Percentiles rank a stretch among this genome's conserved stretches.
phyloP scores from a whole-genome alignment of 2,888 invertebrate species.

The Drosophila cracens region DNA sequence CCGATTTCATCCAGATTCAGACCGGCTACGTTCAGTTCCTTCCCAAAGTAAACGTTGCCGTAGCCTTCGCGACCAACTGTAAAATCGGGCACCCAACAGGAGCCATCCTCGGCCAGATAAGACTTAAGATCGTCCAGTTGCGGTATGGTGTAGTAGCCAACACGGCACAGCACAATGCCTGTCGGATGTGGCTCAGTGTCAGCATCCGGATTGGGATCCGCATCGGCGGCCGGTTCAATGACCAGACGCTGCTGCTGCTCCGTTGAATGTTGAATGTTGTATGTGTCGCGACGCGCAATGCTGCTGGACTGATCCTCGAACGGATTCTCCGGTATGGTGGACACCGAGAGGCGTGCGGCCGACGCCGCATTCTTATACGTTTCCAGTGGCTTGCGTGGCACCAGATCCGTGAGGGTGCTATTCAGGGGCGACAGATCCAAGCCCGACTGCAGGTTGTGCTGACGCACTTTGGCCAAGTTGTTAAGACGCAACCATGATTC shows the following conservation, averaged over 20 bases:
- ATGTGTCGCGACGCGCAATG: constrained; percentile 59
- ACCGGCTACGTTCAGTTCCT: constrained; percentile 93
- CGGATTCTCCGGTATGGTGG: constrained; percentile 80
- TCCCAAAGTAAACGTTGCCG: constrained; percentile 95
- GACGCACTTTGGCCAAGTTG: constrained; percentile 81
- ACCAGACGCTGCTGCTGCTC: constrained; percentile 67
- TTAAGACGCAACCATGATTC: constrained; percentile 85
- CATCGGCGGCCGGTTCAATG: constrained; percentile 48
- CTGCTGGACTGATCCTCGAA: constrained; percentile 77
- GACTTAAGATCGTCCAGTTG: constrained; percentile 91
- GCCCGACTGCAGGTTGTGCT: constrained; percentile 73
- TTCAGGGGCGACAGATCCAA: constrained; percentile 72
- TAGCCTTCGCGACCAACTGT: constrained; percentile 95
- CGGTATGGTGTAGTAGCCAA: constrained; percentile 97
- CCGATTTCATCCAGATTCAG: constrained; percentile 94
- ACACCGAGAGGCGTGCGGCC: constrained; percentile 67
- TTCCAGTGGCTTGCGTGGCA: constrained; percentile 82
- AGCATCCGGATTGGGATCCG: constrained; percentile 8
- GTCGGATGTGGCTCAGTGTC: constrained; percentile 87
- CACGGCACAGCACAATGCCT: constrained; percentile 91
- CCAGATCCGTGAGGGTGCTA: constrained; percentile 82
- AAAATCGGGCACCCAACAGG: constrained; percentile 93
- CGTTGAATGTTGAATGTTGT: constrained; percentile 41
- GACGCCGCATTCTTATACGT: constrained; percentile 59
- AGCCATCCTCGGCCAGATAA: constrained; percentile 89